Base-by-base conservation (phyloP, 2,113 vertebrate genomes). In the Sinocyclocheilus maitianheensis region DNA sequence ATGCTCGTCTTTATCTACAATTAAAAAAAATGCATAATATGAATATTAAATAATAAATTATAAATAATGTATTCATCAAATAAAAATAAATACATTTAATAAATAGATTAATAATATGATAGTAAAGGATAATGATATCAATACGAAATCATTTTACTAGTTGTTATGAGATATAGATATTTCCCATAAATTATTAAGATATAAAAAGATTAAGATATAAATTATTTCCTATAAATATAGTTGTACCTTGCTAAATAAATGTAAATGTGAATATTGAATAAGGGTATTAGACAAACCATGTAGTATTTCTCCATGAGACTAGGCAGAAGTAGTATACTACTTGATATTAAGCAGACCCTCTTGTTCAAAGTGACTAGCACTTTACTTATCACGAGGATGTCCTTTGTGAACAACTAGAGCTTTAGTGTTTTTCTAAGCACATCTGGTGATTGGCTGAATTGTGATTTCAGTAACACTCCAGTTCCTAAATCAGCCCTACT, bases 341-440 rank as follows among this genome's bases (percentile, higher is more conserved):
- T 26, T 82, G 81, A 55, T 82, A 82, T 53, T 34, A 82, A 53
- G 26, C 14, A 34, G 78, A 16, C 60, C 40, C 26, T n/a, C 6
- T 34, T 82, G 43, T 82, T 26, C 0, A 77, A 34, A 77, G 26
- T 55, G 51, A 53, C 63, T 14, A 30, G 63, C 62, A 82, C 81
- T 53, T 53, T 8, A 37, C 26, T 82, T 82, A 71, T 71, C 81
- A 82, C 37, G 20, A 82, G 63, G 18, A 82, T 11, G 12, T 82
- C 43, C 81, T 69, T 34, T 48, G 18, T 34, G 5, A 22, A 71
- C 63, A 82, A 14, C 24, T 2, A 71, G 81, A 20, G 46, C 16
- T 82, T 34, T 3, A 69, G 81, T 71, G 80, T 69, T 65, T 81
- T 65, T 82, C 43, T 34, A 53, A 53, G 63, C n/a, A 34, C 55